phyloP scores from a whole-genome alignment of 2,888 invertebrate species.

The Ectemnius lituratus region DNA sequence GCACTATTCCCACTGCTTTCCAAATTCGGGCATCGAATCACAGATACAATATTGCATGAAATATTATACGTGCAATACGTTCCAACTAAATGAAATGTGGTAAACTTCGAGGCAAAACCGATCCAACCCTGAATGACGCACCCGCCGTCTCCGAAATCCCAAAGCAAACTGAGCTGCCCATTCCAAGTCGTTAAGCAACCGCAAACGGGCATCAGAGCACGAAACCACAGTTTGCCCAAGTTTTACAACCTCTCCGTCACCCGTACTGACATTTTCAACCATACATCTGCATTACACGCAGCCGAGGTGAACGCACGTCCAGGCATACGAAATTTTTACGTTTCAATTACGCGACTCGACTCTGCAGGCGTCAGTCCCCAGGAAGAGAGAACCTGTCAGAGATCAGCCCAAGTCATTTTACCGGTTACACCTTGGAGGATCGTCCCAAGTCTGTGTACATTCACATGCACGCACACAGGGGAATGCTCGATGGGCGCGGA shows the following conservation, averaged over 20 bases:
- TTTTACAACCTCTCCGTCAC: conserved; percentile 61
- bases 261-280: conserved; percentile 54
- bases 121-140: not conserved
- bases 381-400: conserved; percentile 21
- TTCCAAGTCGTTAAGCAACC: conserved; percentile 15
- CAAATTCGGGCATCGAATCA: no score
- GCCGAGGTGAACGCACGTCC: conserved; percentile 38
- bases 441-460: not conserved
- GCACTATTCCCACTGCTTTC: no score
- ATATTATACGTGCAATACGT: no score
- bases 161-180: conserved; percentile 10
- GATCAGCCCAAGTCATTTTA: conserved; percentile 23
- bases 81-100: no score
- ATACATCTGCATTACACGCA: conserved; percentile 57
- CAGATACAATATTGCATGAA: no score
- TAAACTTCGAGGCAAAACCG: no score
- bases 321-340: conserved; percentile 61
- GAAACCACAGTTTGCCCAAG: conserved; percentile 24
- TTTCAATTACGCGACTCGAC: conserved; percentile 63
- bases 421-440: conserved; percentile 9
- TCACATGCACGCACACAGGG: no score
- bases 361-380: conserved; percentile 1
- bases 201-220: conserved; percentile 20
- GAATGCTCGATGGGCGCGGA: conserved; percentile 5
- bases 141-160: not conserved